These are phyloP conservation scores for Molossus alvarezi DNA, from an alignment of 2,797 vertebrate species.

Conservation along the genomic window DNA sequence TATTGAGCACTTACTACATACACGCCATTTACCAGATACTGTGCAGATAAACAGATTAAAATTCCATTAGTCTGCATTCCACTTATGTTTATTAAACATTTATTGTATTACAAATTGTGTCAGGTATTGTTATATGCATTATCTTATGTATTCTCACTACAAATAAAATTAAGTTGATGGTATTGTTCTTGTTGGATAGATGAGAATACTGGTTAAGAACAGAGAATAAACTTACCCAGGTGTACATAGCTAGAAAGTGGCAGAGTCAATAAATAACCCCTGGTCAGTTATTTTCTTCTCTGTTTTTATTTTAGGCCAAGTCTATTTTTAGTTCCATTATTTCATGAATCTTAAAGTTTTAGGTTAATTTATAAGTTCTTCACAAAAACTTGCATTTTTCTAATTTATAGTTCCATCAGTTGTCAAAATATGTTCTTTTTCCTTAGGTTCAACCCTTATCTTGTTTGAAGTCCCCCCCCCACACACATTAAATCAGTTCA, in stretches of 20 bases:
- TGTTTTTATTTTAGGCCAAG: neutral
- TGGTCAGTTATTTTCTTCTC: neutral
- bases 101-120: neutral
- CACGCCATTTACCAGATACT: neutral
- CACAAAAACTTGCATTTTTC: neutral
- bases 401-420: conserved; percentile 32
- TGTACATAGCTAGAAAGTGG: neutral
- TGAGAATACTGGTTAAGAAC: neutral
- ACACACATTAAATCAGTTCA: neutral
- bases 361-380: neutral
- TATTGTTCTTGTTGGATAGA: neutral
- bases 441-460: neutral
- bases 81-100: neutral
- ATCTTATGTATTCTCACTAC: neutral
- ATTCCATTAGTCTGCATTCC: neutral
- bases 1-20: neutral
- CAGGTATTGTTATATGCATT: neutral
- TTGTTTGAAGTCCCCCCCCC: neutral
- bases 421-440: neutral
- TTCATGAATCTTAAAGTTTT: neutral
- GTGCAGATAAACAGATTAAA: neutral
- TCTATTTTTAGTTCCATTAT: conserved; percentile 11
- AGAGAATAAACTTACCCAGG: neutral
- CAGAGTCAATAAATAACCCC: neutral
- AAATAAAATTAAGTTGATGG: neutral